A percentile compares a stretch with the other conserved stretches of the same genome.
Conservation (phyloP, 2,797 vertebrate genomes). For the Mallotus villosus region DNA sequence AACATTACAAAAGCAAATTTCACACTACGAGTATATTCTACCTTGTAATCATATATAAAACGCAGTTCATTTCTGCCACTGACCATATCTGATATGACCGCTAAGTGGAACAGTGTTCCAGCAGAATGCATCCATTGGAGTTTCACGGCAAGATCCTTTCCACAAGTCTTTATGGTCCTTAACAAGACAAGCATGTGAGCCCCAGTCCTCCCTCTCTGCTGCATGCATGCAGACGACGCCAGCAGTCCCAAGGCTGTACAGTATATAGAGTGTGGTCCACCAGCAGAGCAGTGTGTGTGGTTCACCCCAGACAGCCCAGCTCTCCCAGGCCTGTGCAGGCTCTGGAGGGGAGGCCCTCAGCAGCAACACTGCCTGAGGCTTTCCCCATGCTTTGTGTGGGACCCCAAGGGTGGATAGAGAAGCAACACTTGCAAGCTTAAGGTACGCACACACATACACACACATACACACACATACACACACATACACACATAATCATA, state of each 20-base stretch:
- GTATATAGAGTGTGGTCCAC: constrained; percentile 37
- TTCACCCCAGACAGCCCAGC: constrained; percentile 11
- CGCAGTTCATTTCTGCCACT: constrained; percentile 59
- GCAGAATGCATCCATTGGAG: constrained; percentile 60
- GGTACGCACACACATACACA: too few species aligned
- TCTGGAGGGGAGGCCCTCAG: not conserved
- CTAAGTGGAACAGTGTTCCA: constrained; percentile 62
- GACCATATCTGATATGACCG: constrained; percentile 76
- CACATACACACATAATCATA: too few species aligned
- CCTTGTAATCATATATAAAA: constrained; percentile 65
- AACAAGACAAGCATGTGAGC: constrained; percentile 16
- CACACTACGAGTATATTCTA: constrained; percentile 75
- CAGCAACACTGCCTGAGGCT: not conserved
- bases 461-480: too few species aligned
- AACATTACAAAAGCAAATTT: constrained; percentile 60
- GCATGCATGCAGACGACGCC: constrained; percentile 63
- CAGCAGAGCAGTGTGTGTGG: not conserved
- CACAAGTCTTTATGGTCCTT: constrained; percentile 56
- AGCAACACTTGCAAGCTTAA: not conserved
- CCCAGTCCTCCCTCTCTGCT: constrained; percentile 36
- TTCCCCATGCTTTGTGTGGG: not conserved
- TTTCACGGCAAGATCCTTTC: constrained; percentile 53
- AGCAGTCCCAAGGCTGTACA: constrained; percentile 62
- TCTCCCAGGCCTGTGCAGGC: not conserved
- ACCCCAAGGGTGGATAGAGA: too few species aligned